These are phyloP conservation scores for Copidosoma floridanum DNA, from an alignment of 1,140 invertebrate species.

Conservation along the genomic window DNA sequence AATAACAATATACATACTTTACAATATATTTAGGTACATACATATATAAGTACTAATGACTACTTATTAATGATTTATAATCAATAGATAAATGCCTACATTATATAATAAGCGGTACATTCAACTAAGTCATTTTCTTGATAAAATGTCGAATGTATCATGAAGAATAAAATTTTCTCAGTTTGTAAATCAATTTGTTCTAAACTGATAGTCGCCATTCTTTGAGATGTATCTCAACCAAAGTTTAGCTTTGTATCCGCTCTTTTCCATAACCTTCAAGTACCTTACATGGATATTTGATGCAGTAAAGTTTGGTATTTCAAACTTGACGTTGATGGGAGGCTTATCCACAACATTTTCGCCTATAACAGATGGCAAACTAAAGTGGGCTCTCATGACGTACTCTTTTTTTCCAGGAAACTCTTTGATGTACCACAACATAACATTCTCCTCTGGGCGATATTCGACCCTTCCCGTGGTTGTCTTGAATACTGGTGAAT, in stretches of 20 bases:
- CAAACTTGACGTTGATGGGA: constrained; percentile 98
- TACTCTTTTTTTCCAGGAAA: constrained; percentile 99
- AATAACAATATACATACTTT: no score
- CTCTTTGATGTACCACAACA: constrained; percentile 98
- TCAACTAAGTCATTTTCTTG: no score
- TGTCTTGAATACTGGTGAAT: constrained; percentile 99
- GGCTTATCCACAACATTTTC: constrained; percentile 96
- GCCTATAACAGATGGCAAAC: constrained; percentile 93
- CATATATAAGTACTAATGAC: no score
- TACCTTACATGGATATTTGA: constrained; percentile 99
- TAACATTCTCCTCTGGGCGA: constrained; percentile 95
- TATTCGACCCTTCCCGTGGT: constrained; percentile 98
- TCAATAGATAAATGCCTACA: no score
- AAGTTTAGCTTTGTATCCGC: constrained; percentile 97
- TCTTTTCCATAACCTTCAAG: constrained; percentile 99
- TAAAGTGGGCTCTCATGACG: constrained; percentile 98
- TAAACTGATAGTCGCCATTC: constrained; percentile 98
- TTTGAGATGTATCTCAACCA: constrained; percentile 99
- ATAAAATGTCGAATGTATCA: no score
- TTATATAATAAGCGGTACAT: no score
- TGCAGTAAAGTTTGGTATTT: constrained; percentile 99
- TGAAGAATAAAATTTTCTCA: no score
- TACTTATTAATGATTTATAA: no score
- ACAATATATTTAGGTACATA: no score
- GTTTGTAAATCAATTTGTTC: no score